A percentile compares a stretch with the other conserved stretches of the same genome.
These are phyloP conservation scores for Microcebus griseorufus DNA, from an alignment of 2,113 vertebrate species.

Conservation along the genomic window DNA sequence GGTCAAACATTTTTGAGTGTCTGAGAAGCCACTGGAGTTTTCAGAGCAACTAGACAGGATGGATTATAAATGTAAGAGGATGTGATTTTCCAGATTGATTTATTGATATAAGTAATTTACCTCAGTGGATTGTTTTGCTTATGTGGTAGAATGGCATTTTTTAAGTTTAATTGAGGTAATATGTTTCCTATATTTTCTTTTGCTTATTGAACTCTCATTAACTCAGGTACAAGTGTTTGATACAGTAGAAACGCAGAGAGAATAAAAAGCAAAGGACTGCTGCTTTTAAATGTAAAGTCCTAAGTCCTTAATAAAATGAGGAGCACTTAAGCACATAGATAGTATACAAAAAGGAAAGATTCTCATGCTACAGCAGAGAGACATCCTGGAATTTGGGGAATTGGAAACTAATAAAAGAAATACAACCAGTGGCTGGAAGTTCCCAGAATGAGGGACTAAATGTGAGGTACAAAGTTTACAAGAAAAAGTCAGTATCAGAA, in stretches of 20 bases:
- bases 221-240: not conserved
- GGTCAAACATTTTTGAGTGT: not conserved
- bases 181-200: not conserved
- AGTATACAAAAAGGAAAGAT: not conserved
- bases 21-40: not conserved
- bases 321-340: not conserved
- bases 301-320: not conserved
- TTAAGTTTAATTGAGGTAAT: not conserved
- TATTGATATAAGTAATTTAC: not conserved
- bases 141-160: not conserved
- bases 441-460: too few relatives aligned
- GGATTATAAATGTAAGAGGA: not conserved
- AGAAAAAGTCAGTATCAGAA: not conserved
- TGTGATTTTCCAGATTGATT: not conserved
- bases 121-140: not conserved
- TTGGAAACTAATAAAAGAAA: not conserved
- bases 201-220: not conserved
- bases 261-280: not conserved
- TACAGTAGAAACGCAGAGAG: not conserved
- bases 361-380: not conserved
- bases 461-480: not conserved
- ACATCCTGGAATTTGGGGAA: not conserved
- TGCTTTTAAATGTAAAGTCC: not conserved
- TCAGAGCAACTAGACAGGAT: not conserved
- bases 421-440: not conserved